Conservation (phyloP, 2,113 vertebrate species). For the Tiliqua scincoides region DNA sequence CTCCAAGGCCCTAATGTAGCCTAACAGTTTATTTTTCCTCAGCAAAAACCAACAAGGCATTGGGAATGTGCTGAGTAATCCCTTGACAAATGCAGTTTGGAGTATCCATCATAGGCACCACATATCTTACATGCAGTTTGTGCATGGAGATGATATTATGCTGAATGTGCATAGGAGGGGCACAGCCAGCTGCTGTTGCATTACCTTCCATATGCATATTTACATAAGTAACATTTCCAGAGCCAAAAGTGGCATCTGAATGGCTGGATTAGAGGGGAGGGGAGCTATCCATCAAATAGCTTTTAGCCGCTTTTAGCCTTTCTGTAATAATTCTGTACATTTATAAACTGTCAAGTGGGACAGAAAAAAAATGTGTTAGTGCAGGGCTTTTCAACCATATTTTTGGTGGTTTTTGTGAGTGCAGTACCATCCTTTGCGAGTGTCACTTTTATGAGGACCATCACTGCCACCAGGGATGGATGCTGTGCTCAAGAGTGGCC, state of each 20-base stretch:
- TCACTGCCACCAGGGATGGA: no score
- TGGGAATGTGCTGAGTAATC: slow-evolving; percentile 40
- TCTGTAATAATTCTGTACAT: neutral
- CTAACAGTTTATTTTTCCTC: slow-evolving; percentile 51
- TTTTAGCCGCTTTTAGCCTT: no score
- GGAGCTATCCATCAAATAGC: neutral
- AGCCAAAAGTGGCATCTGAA: neutral
- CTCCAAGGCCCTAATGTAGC: slow-evolving; percentile 42
- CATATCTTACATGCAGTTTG: slow-evolving; percentile 53
- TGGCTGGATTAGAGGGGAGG: neutral
- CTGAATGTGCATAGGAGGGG: neutral
- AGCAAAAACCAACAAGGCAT: slow-evolving; percentile 33
- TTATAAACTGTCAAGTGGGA: slow-evolving; percentile 29
- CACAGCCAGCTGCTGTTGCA: no score
- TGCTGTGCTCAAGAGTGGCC: no score
- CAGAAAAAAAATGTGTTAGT: slow-evolving; percentile 29
- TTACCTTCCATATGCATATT: neutral
- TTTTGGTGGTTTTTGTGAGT: no score
- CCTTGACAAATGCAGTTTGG: slow-evolving; percentile 25
- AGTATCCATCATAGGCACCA: slow-evolving; percentile 60
- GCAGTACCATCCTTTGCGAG: no score
- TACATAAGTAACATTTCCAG: neutral
- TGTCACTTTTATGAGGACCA: no score
- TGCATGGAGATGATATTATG: slow-evolving; percentile 10
- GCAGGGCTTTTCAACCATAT: no score